Base-by-base conservation (phyloP, 2,797 vertebrate species). In the Cirrhinus mrigala region DNA sequence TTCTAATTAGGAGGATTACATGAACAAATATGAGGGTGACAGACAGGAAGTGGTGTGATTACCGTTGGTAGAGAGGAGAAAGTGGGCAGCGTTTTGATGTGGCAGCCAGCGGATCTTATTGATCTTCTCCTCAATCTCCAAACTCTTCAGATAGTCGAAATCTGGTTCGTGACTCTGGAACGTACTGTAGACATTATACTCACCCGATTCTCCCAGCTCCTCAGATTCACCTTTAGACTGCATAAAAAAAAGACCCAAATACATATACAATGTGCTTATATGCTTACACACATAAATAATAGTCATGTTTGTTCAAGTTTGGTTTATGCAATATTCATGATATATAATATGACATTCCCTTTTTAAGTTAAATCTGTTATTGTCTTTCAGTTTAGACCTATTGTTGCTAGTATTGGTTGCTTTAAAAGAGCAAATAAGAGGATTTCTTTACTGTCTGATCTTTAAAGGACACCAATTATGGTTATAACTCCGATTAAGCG, bases 81-180 rank as follows among this genome's bases (percentile, higher is more conserved):
- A 97, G 90, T 98, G 97, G 79, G 98, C 97, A 4, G 98, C 98
- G 8, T 99, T 99, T 94, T 98, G 98, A 92, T 99, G 97, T 0
- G 98, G 97, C 82, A 99, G 94, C 98, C 98, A 99, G 92, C 97
- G 94, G 92, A 99, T 99, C 94, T 99, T 99, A 94, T 99, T 99
- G 92, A 99, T 99, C 90, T 99, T 99, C 93, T 99, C 98, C 92
- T 99, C 98, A 84, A 99, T 99, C 94, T 99, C 98, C 93, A 99
- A 94, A 91, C 98, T 99, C 92, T 99, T 99, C 94, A 99, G 93
- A 94, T 99, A 99, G 94, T 99, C 98, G 85, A 99, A 99, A 95
- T 99, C 98, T 0, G 98, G 98, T 93, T 99, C 98, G 16, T 99
- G 98, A 93, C 98, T 99, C 96, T 99, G 98, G 95, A 99, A 99